Conservation (phyloP, 2,888 invertebrate genomes). For the Ecliptopera silaceata region DNA sequence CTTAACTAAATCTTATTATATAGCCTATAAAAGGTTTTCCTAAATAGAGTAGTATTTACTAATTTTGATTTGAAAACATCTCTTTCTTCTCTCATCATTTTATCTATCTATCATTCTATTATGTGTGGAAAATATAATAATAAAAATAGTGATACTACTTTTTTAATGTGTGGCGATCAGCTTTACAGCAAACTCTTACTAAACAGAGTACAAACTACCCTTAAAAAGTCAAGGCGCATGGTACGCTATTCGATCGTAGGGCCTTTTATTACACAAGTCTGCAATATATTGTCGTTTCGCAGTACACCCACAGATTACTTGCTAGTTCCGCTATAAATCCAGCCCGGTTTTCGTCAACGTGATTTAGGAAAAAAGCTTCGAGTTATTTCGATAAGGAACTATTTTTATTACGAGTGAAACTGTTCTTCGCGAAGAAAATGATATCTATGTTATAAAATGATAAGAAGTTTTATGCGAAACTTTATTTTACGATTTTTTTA, state of each 20-base stretch:
- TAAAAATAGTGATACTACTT: too few relatives aligned
- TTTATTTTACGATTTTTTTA: not conserved
- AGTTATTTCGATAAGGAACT: constrained; percentile 23
- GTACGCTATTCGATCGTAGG: constrained; percentile 2
- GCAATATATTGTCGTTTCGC: constrained; percentile 18
- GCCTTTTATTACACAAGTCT: constrained; percentile 16
- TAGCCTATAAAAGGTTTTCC: too few relatives aligned
- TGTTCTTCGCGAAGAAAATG: constrained; percentile 11
- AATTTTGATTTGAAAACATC: too few relatives aligned
- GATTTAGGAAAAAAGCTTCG: constrained; percentile 27
- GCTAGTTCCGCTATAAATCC: constrained; percentile 21
- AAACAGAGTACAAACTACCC: constrained; percentile 2
- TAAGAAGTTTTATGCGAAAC: constrained; percentile 16
- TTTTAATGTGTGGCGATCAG: too few relatives aligned
- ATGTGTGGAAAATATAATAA: too few relatives aligned
- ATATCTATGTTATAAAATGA: constrained; percentile 16
- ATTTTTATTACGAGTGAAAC: constrained; percentile 24
- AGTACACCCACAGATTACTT: constrained; percentile 10
- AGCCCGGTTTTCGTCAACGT: constrained; percentile 19
- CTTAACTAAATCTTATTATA: too few relatives aligned
- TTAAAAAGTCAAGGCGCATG: constrained; percentile 10
- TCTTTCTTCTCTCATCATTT: too few relatives aligned
- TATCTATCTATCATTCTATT: too few relatives aligned
- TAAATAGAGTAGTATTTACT: too few relatives aligned
- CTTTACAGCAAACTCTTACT: too few relatives aligned